Evolutionary conservation across 2,113 vertebrate genomes (phyloP).

Genomic region (Malaclemys terrapin): DNA sequence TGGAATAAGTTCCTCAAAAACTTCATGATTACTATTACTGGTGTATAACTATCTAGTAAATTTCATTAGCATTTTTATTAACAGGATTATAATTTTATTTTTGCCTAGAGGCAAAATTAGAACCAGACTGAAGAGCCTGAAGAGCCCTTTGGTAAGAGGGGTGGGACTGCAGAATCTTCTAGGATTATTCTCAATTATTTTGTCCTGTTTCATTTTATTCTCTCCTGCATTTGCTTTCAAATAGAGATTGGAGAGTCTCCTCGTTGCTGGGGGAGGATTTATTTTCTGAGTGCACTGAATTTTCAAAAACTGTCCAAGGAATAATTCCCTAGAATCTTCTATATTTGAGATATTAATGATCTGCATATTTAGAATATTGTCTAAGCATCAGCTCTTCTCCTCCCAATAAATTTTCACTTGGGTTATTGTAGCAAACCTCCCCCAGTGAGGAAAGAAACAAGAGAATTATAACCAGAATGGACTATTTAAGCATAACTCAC

Average conservation of each 20-base stretch:
- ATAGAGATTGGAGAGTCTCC: fast-evolving
- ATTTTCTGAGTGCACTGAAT: not conserved
- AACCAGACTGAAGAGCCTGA: not conserved
- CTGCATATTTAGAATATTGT: not conserved
- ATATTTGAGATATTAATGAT: not conserved
- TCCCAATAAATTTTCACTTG: not conserved
- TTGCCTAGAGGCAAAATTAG: not conserved
- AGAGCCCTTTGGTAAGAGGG: not conserved
- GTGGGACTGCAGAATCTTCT: not conserved
- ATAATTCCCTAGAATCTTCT: not conserved
- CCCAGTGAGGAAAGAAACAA: not conserved
- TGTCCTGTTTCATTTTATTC: not conserved
- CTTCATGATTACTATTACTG: not conserved
- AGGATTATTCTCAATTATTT: not conserved
- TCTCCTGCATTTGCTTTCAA: not conserved
- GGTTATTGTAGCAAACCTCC: not conserved
- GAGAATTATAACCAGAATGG: not conserved
- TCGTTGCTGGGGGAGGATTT: not conserved
- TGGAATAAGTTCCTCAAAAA: not conserved
- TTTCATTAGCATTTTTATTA: not conserved
- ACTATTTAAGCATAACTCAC: not conserved
- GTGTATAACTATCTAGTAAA: not conserved
- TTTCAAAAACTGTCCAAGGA: not conserved
- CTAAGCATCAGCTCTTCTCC: not conserved
- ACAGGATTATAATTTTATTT: slow-evolving; percentile 1